Conservation (phyloP, 2,888 invertebrate genomes). For the Palloptera scutellata region DNA sequence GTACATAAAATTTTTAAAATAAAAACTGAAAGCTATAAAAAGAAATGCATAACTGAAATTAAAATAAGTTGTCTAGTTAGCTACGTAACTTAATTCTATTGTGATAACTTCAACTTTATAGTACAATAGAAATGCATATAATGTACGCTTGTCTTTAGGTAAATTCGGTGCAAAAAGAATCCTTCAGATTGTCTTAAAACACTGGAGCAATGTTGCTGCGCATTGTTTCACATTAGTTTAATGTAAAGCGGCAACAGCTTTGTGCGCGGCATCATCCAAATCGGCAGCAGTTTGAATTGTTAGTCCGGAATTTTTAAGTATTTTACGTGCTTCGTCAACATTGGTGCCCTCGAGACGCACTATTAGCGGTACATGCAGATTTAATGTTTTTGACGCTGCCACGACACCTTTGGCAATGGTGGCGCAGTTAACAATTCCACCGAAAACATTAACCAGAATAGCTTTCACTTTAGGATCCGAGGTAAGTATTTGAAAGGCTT, state of each 20-base stretch:
- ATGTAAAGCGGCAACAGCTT: slow-evolving; percentile 73
- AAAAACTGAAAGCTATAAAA: too few species aligned
- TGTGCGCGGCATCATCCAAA: slow-evolving; percentile 92
- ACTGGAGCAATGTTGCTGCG: too few species aligned
- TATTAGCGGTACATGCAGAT: slow-evolving; percentile 86
- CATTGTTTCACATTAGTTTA: slow-evolving; percentile 28
- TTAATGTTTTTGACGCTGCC: slow-evolving; percentile 81
- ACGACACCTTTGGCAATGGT: slow-evolving; percentile 96
- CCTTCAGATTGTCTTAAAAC: too few species aligned
- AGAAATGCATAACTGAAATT: too few species aligned
- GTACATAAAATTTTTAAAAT: too few species aligned
- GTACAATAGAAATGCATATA: too few species aligned
- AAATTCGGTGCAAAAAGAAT: too few species aligned
- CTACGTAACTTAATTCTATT: too few species aligned
- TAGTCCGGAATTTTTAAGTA: slow-evolving; percentile 84
- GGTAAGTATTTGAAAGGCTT: slow-evolving; percentile 91
- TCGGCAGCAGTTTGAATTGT: slow-evolving; percentile 83
- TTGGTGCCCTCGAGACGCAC: slow-evolving; percentile 97
- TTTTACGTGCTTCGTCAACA: slow-evolving; percentile 80
- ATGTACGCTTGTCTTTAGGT: too few species aligned
- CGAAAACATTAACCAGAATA: slow-evolving; percentile 98
- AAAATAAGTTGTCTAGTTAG: too few species aligned
- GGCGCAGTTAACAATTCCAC: slow-evolving; percentile 97
- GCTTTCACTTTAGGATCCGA: slow-evolving; percentile 89
- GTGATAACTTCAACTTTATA: too few species aligned